These are phyloP conservation scores for Trisateles emortualis DNA, from an alignment of 2,888 invertebrate genomes.

Conservation along the genomic window DNA sequence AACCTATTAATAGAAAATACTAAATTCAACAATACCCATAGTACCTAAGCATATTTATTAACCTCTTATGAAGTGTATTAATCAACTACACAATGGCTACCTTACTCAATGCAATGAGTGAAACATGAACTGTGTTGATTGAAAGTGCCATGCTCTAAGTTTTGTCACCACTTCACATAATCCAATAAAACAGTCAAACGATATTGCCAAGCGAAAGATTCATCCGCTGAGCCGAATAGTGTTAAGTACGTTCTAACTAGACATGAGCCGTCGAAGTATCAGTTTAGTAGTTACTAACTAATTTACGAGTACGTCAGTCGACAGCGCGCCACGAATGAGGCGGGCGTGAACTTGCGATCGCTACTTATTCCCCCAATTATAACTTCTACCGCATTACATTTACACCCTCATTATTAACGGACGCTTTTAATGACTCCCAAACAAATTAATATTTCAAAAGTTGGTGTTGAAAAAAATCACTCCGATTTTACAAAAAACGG, in stretches of 20 bases:
- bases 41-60: too few relatives aligned
- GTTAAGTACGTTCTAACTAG: conserved; percentile 60
- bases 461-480: conserved; percentile 25
- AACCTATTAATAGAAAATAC: too few relatives aligned
- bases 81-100: too few relatives aligned
- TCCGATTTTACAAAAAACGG: conserved; percentile 29
- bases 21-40: too few relatives aligned
- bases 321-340: conserved; percentile 33
- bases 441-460: conserved; percentile 42
- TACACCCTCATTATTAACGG: conserved; percentile 45
- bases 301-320: conserved; percentile 63
- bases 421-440: conserved; percentile 39
- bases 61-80: too few relatives aligned
- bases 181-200: neutral
- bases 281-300: conserved; percentile 75
- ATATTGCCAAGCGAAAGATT: conserved; percentile 27
- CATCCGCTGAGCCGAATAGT: conserved; percentile 27
- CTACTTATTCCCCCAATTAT: conserved; percentile 75
- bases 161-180: neutral
- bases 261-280: conserved; percentile 69
- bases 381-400: conserved; percentile 66
- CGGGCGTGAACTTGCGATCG: conserved; percentile 67
- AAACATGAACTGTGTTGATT: neutral
- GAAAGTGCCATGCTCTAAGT: neutral
- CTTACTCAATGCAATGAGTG: too few relatives aligned